Evolutionary conservation across 2,888 invertebrate species (phyloP), one percentile per base, ranked within the genome.

Genomic region (Microchrysa polita): DNA sequence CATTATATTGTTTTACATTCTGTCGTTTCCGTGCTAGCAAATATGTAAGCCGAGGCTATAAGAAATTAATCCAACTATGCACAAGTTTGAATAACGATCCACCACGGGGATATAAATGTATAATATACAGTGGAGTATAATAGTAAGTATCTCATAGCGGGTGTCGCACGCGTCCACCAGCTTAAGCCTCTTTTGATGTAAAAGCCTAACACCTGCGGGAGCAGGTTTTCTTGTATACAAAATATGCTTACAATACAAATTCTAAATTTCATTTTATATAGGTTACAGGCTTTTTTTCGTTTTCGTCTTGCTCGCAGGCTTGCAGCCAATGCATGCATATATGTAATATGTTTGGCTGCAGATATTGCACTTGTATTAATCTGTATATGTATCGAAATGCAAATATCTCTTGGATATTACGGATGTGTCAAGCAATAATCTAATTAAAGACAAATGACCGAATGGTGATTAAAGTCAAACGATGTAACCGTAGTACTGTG

Each of bases 391-490:
- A 34, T 34, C 7, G 4, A 2, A 5, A 34, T 34, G 27, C 27
- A 34, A 34, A 27, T 65, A 65, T 65, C 44, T 65, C 44, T 42
- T 22, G 44, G 65, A 65, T 65, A 65, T 65, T 48, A 65, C 27
- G 27, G 27, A 34, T 34, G 7, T 65, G 65, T 65, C 65, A 44
- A 65, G 42, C 65, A 65, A 65, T 65, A 65, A 65, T 65, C 65
- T 65, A 65, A 65, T 65, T 65, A 65, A 65, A 65, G 20, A 48
- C 65, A 65, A 65, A 65, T 65, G 65, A 65, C 65, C 48, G 65
- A 65, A 44, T 65, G 65, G 48, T 65, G 65, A 65, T 65, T 65
- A 65, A 65, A 65, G 65, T 65, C 65, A 65, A 65, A 65, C 65
- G 65, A 48, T 65, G 65, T 48, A 65, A 65, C 65, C 65, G 48